Evolutionary conservation across 2,113 vertebrate species (phyloP), one percentile per base, ranked within the genome.

Genomic region (Scomber colias): DNA sequence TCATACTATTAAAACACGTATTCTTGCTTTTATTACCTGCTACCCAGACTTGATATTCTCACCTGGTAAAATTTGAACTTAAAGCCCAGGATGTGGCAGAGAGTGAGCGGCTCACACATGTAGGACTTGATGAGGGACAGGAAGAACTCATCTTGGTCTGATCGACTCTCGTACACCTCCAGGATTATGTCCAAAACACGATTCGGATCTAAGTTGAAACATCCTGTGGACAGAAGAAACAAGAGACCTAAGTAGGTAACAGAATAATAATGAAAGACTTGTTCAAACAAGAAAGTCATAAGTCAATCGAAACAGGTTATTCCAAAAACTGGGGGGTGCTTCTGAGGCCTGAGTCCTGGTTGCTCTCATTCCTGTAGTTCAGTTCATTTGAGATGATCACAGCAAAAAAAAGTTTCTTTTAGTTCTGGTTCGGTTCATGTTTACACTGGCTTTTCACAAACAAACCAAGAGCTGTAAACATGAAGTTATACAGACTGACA

Each of bases 11-110:
- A 4, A 27, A 21, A 67, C 63, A 59, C 17, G 49, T 11, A 15
- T 40, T 49, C 31, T 35, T 2, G 40, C 12, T 73, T 55, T 6
- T 17, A 30, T 11, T 55, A 7, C 10, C 3, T 35, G 61, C 35
- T 4, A 48, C 19, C 4, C 21, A 48, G 11, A 24, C 2, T 19
- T 45, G 2, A 54, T 14, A 4, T 74, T 57, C 84, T 93, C 92
- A 99, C 98, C 97, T 99, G 97, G 89, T 98, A 98, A 91, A 99
- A 99, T 90, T 98, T 99, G 94, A 99, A 99, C 89, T 99, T 99
- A 93, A 99, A 99, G 54, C 98, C 98, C 82, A 99, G 95, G 89
- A 99, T 99, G 95, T 99, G 98, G 94, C 98, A 99, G 40, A 99
- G 96, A 75, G 98, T 99, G 94, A 99, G 97, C 64, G 97, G 96